Base-by-base conservation (phyloP, 23 tunicate species). In the Styela plicata region DNA sequence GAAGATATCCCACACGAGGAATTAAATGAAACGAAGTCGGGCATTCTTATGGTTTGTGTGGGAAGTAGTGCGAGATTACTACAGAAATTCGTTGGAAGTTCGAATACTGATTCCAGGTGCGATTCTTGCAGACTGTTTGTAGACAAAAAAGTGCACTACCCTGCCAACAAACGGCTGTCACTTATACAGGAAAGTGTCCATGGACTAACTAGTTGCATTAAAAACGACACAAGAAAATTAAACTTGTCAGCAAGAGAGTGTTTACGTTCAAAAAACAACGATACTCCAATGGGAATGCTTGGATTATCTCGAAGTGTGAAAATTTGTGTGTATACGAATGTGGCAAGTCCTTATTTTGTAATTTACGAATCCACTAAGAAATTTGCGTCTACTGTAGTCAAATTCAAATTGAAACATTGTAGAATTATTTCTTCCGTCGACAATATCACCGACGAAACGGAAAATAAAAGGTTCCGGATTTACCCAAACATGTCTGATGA, bases 301-400 rank as follows among this genome's bases (percentile, higher is more conserved):
- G 74, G 35, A 31, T 68, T 75, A 25, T 79, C 95, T 0, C 76
- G 66, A 62, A 32, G 75, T 2, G 95, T 90, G 21, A 80, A 85
- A 33, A 89, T 90, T 25, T 74, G 85, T 26, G 89, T 90, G 0
- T 90, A 90, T 73, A 90, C 95, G 62, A 90, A 90, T 65, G 95
- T 83, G 2, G 79, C 78, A 28, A 85, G 76, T 57, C 95, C 95
- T 21, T 90, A 90, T 70, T 21, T 90, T 22, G 89, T 90, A 7
- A 77, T 90, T 31, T 80, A 74, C 89, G 95, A 90, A 26, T 90
- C 95, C 34, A 90, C 73, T 29, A 85, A 74, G 34, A 85, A 85
- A 82, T 90, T 77, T 85, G 89, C 95, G 44, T 80, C 86, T 29
- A 89, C 95, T 1, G 75, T 79, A 7, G 85, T 87, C 22, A 80